These are phyloP conservation scores for Pseudocheirus occidentalis DNA, from an alignment of 2,797 vertebrate species.

Conservation along the genomic window DNA sequence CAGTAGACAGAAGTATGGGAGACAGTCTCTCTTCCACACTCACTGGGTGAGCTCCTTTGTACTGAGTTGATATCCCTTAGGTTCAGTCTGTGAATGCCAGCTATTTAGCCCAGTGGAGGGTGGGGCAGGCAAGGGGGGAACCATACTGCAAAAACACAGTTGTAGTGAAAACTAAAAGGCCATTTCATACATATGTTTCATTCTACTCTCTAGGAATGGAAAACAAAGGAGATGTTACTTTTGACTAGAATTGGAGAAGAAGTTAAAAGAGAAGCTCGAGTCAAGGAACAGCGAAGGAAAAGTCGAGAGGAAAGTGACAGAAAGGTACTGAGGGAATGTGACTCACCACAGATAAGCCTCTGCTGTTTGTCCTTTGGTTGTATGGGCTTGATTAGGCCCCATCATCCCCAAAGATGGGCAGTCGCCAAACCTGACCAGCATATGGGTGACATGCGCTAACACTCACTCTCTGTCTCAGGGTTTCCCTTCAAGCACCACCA, in stretches of 20 bases:
- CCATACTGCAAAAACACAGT: background rate
- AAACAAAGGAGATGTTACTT: conserved; percentile 69
- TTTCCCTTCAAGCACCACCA: too few relatives aligned
- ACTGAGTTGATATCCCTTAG: conserved; percentile 19
- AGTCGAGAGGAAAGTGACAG: conserved; percentile 54
- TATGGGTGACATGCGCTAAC: background rate
- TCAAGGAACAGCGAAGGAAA: conserved; percentile 58
- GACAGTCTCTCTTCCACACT: conserved; percentile 19
- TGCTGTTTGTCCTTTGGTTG: conserved; percentile 35
- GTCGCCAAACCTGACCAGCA: background rate
- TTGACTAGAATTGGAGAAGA: conserved; percentile 68
- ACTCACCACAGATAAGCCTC: conserved; percentile 19
- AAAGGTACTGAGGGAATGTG: conserved; percentile 64
- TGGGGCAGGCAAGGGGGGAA: background rate
- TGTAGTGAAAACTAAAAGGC: conserved; percentile 9
- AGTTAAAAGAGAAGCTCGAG: conserved; percentile 55
- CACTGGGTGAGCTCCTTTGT: conserved; percentile 37
- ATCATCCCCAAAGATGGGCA: background rate
- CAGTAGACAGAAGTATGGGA: background rate
- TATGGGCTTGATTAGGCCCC: background rate
- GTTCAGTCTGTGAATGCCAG: conserved; percentile 21
- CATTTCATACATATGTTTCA: background rate
- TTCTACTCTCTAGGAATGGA: conserved; percentile 70
- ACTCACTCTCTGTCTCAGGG: background rate
- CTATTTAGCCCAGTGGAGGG: conserved; percentile 31